Evolutionary conservation across 2,797 vertebrate genomes (phyloP).

Genomic region (Channa striata): DNA sequence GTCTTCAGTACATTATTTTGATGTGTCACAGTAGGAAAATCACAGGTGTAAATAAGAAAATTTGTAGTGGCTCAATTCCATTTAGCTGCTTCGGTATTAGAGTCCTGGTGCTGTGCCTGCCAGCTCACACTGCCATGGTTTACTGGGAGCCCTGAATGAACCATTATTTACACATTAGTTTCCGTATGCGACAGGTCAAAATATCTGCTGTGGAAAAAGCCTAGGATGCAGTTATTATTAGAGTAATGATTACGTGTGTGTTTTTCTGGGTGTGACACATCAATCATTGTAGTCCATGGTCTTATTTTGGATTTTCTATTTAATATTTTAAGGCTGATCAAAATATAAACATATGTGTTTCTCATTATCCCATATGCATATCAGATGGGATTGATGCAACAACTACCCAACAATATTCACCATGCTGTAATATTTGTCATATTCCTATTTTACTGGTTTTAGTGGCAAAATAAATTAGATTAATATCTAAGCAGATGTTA

Average conservation of each 20-base stretch:
- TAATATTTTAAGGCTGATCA: neutral
- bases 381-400: neutral
- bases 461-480: neutral
- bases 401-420: neutral
- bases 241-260: neutral
- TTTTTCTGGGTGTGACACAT: neutral
- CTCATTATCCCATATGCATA: neutral
- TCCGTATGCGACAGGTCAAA: neutral
- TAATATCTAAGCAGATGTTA: constrained; percentile 21
- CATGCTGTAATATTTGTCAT: neutral
- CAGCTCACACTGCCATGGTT: neutral
- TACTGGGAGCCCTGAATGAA: no score
- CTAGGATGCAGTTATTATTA: neutral
- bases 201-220: neutral
- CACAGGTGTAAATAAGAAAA: neutral
- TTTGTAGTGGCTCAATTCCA: neutral
- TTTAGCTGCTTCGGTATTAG: neutral
- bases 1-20: neutral
- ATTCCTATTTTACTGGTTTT: neutral
- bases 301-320: neutral
- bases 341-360: neutral
- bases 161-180: neutral
- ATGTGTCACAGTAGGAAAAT: neutral
- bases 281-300: neutral
- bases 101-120: neutral